Base-by-base conservation (phyloP, 23 tunicate species). In the Diplosoma virens region DNA sequence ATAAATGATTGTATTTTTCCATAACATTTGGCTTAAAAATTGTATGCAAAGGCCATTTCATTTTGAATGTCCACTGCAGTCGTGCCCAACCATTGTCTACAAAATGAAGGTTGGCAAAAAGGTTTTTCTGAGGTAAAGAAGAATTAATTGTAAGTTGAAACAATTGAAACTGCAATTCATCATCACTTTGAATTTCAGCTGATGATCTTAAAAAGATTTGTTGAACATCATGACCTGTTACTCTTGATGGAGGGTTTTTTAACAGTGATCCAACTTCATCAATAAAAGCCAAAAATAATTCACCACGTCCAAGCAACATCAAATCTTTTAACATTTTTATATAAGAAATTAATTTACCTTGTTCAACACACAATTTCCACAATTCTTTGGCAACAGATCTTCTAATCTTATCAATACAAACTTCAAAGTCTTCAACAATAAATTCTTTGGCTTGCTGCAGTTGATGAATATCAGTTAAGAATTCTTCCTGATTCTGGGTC, bases 41-140 rank as follows among this genome's bases (percentile, higher is more conserved):
- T 56, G 89, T 92, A 41, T 92, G 97, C 69, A 92, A 45, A n/a
- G 97, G 97, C 97, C 97, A 92, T 47, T 80, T 82, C 2, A 92
- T 87, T 55, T 85, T 71, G 72, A 85, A 85, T 4, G 85, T 28
- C 87, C 85, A 76, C 1, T 92, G 87, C 14, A 92, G 76, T 17
- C 85, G 73, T 16, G 97, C 59, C 97, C 97, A 92, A 2, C 93
- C 89, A 45, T 84, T 79, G 32, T 84, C 85, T 6, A 75, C 76
- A n/a, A 67, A 58, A 64, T 63, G 26, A 2, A 86, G 30, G 32
- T 61, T 75, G 1, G 59, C 76, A 73, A 79, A 79, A 0, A 71
- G 67, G 37, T 47, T 50, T 6, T 67, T 1, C 2, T 80, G 29
- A 0, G 30, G 35, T n/a, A 59, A 60, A 50, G 33, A 22, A 16